These are phyloP conservation scores for Oreochromis mossambicus DNA, from an alignment of 2,797 vertebrate genomes.

Conservation along the genomic window DNA sequence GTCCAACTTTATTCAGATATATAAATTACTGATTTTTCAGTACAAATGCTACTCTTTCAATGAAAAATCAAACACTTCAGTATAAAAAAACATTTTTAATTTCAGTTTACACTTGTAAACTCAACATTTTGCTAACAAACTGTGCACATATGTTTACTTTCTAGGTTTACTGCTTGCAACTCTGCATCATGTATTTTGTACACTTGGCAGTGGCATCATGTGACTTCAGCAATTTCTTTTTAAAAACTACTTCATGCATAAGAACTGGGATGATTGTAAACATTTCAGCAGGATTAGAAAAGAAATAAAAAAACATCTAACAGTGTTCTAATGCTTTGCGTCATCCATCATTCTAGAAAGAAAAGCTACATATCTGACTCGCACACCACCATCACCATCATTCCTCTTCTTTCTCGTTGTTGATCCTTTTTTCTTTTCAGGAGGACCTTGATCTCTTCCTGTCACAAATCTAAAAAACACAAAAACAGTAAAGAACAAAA, in stretches of 20 bases:
- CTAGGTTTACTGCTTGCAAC: background rate
- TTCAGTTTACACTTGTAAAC: constrained; percentile 2
- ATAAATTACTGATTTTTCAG: constrained; percentile 30
- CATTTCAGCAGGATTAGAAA: constrained; percentile 29
- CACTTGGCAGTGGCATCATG: constrained; percentile 57
- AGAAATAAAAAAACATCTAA: constrained; percentile 35
- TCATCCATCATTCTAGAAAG: background rate
- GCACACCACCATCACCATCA: background rate
- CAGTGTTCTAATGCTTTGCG: background rate
- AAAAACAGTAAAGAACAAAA: background rate
- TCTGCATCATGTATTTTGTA: constrained; percentile 41
- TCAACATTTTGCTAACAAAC: constrained; percentile 3
- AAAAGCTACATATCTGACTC: background rate
- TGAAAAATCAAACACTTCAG: constrained; percentile 26
- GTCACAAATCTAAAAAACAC: constrained; percentile 13
- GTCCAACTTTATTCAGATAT: constrained; percentile 31
- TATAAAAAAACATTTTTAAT: background rate
- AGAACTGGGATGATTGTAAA: constrained; percentile 41
- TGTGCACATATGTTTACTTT: background rate
- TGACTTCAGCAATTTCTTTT: constrained; percentile 2
- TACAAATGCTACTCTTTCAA: constrained; percentile 9
- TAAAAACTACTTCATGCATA: constrained; percentile 9
- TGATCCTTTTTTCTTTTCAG: background rate
- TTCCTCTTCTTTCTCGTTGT: background rate
- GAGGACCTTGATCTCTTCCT: background rate